Evolutionary conservation across 2,797 vertebrate genomes (phyloP).

Genomic region (Oreortyx pictus): DNA sequence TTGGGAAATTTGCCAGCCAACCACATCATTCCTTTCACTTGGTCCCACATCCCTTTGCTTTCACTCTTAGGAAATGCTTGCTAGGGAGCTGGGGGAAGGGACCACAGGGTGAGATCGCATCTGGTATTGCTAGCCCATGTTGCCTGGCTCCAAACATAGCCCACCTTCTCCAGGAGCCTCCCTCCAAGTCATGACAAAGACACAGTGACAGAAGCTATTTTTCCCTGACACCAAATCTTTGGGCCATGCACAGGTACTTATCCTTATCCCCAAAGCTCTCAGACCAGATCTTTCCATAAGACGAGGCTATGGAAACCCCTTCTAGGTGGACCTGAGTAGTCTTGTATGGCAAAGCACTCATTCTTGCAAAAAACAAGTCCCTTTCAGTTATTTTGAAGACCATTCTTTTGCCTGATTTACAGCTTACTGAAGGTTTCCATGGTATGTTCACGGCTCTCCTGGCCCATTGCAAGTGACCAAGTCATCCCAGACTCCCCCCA

Average conservation of each 20-base stretch:
- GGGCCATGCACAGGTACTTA: background rate
- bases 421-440: background rate
- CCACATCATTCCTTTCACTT: background rate
- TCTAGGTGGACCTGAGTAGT: background rate
- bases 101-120: background rate
- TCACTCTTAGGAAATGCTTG: slow-evolving; percentile 6
- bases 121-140: background rate
- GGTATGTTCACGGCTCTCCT: background rate
- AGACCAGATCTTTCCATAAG: background rate
- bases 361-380: background rate
- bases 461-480: background rate
- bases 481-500: background rate
- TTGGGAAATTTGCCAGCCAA: slow-evolving; percentile 18
- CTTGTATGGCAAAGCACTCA: background rate
- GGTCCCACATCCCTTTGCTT: background rate
- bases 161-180: slow-evolving; percentile 30
- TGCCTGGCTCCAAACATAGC: slow-evolving; percentile 16
- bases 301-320: background rate
- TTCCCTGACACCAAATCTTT: slow-evolving; percentile 3
- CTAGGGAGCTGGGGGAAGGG: slow-evolving; percentile 1
- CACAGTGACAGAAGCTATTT: background rate
- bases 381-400: background rate
- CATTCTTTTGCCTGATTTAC: background rate
- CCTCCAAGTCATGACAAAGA: slow-evolving; percentile 30
- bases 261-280: background rate